Conservation (phyloP, 2,797 vertebrate genomes). For the Enteromius anoplus region DNA sequence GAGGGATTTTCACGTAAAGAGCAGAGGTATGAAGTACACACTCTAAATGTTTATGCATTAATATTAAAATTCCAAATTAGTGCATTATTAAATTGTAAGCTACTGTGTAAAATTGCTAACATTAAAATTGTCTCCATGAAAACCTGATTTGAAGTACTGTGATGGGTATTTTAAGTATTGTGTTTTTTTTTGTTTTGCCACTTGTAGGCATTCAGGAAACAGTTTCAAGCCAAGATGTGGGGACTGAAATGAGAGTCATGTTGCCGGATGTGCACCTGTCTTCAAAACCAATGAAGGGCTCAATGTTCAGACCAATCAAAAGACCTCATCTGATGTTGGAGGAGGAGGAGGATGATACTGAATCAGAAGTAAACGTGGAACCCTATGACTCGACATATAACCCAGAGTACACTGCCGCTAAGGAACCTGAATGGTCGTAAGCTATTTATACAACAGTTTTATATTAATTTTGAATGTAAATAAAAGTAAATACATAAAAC, state of each 20-base stretch:
- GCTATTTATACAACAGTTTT: too few species aligned
- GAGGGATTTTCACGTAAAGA: background rate
- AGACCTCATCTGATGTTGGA: background rate
- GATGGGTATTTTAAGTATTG: background rate
- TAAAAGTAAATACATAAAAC: background rate
- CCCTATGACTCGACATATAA: too few species aligned
- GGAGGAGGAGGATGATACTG: background rate
- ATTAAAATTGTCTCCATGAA: background rate
- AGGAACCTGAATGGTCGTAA: too few species aligned
- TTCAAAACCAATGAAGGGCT: background rate
- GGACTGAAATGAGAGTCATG: background rate
- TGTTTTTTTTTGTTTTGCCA: background rate
- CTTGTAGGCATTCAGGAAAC: background rate
- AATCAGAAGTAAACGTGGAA: too few species aligned
- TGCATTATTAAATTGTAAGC: background rate
- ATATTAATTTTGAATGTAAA: too few species aligned
- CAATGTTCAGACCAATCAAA: background rate
- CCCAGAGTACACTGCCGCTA: too few species aligned
- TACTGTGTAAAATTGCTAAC: background rate
- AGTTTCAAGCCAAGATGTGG: background rate
- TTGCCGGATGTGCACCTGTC: background rate
- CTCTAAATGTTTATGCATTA: background rate
- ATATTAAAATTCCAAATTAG: too few species aligned
- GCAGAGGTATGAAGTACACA: constrained; percentile 3
- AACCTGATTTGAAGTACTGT: background rate